Evolutionary conservation across 2,113 vertebrate genomes (phyloP).

Genomic region (Semicossyphus pulcher): DNA sequence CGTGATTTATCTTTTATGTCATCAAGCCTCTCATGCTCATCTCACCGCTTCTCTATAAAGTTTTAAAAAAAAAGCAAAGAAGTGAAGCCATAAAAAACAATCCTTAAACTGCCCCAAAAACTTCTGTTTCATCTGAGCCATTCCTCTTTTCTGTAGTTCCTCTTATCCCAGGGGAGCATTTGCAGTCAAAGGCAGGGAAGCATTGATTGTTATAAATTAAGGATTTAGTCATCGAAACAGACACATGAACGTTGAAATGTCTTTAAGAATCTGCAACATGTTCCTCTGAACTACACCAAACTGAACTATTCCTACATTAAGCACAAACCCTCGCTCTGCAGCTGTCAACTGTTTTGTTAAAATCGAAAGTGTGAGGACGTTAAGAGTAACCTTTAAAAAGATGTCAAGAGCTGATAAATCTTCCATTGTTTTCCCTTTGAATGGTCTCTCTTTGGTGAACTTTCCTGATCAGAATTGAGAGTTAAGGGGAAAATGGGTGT

Average conservation of each 20-base stretch:
- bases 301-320: no score
- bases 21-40: conserved; percentile 43
- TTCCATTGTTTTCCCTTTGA: no score
- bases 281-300: no score
- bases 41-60: conserved; percentile 28
- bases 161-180: background rate
- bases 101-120: conserved; percentile 31
- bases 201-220: background rate
- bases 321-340: no score
- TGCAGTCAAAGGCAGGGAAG: background rate
- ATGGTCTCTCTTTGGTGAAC: no score
- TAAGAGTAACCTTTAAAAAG: no score
- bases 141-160: background rate
- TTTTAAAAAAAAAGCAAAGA: conserved; percentile 33
- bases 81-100: conserved; percentile 20
- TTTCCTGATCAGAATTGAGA: no score
- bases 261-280: background rate
- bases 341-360: no score
- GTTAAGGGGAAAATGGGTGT: no score
- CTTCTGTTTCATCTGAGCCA: conserved; percentile 10
- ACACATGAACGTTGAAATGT: background rate
- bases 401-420: no score
- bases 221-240: background rate
- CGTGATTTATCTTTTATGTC: conserved; percentile 40
- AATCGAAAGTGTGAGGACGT: no score